Evolutionary conservation across 2,888 invertebrate genomes (phyloP).

Genomic region (Deroplatys truncata): DNA sequence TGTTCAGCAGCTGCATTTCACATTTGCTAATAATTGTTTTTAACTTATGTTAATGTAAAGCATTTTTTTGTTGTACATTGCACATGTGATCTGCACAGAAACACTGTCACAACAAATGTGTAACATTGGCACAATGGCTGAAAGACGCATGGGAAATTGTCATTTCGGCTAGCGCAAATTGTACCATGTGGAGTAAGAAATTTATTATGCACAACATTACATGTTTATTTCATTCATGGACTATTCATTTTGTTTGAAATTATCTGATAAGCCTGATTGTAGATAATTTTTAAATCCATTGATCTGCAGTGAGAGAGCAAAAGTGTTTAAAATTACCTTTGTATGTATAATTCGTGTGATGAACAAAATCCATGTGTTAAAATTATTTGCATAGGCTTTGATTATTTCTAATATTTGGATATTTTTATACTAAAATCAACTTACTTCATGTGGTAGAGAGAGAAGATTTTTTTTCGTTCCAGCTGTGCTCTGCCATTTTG

Average conservation of each 20-base stretch:
- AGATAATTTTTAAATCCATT: constrained; percentile 1
- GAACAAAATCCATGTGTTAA: constrained; percentile 1
- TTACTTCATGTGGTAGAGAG: constrained; percentile 27
- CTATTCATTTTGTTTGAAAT: neutral
- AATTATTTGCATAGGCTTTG: constrained; percentile 17
- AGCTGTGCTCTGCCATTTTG: neutral
- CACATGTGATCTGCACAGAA: neutral
- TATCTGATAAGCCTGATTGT: neutral
- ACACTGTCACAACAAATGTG: neutral
- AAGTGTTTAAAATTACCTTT: neutral
- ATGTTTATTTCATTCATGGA: constrained; percentile 5
- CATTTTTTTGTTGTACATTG: neutral
- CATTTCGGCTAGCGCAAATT: neutral
- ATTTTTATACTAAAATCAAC: constrained; percentile 27
- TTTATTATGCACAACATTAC: neutral
- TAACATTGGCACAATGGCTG: neutral
- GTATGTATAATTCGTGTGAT: constrained; percentile 2
- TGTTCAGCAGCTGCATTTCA: neutral
- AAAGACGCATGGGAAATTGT: neutral
- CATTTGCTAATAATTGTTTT: neutral
- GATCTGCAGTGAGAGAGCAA: neutral
- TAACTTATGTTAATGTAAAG: neutral
- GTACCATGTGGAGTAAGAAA: constrained; percentile 29
- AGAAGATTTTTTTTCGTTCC: constrained; percentile 10
- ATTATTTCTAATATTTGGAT: constrained; percentile 26